Evolutionary conservation across 1,140 invertebrate genomes (phyloP), one percentile per base, ranked within the genome.

Genomic region (Drosophila fuyamai): DNA sequence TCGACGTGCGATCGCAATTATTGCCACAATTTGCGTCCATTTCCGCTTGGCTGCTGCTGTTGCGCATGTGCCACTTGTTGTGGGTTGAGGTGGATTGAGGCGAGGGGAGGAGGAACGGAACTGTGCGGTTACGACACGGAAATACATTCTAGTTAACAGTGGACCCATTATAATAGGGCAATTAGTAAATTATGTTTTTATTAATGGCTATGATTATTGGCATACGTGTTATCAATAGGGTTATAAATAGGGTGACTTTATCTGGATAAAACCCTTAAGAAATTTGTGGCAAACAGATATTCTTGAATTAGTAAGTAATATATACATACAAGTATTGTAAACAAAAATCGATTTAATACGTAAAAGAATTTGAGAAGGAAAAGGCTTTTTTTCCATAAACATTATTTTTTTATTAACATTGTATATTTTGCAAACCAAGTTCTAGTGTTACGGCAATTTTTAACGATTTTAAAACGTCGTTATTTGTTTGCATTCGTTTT

Each of bases 1-100:
- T 71, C 14, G 57, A 63, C 57, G 40, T 76, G 53, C 66, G 56
- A 83, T 68, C 41, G 65, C 68, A 80, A 77, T 77, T 76, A 77
- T 88, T 76, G 79, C 79, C 61, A 83, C 76, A 80, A 77, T 84
- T 89, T 88, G 73, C 44, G 80, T 65, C 68, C 76, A 71, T 89
- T 88, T 88, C 80, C 80, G 80, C 65, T 84, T 60, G 54, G 53
- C 53, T 76, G 76, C 56, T 44, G 70, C 13, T 46, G 54, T 18
- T 61, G 63, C 60, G 58, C 66, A 44, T 60, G 61, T 44, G 50
- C 32, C 32, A 27, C 8, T 27, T 36, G 40, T 16, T 44, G 56
- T 35, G 40, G 43, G 38, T n/a, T 4, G 10, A 1, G 14, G 32
- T 35, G 5, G 1, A 13, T 7, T 32, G 8, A 23, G 12, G 8